Base-by-base conservation (phyloP, 2,888 invertebrate species). In the Scrobipalpa costella region DNA sequence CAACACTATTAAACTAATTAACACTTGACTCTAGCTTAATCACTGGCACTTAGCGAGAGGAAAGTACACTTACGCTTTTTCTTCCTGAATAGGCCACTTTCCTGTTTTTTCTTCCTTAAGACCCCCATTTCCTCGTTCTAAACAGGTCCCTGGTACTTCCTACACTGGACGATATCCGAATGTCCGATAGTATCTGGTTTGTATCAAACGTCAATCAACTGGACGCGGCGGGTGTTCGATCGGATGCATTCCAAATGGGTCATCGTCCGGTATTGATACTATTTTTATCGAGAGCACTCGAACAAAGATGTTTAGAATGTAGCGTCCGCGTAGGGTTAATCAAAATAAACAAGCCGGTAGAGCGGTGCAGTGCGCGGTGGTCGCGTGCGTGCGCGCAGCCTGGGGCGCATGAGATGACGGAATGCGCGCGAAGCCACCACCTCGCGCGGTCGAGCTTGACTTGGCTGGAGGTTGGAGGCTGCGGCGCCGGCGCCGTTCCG, bases 31-130 rank as follows among this genome's bases (percentile, higher is more conserved):
- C 38, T 17, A 63, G 40, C 63, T 17, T 49, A 49, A 57, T 36
- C 47, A 49, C 47, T 34, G 57, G 55, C 34, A n/a, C 33, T 55
- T 34, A 55, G 44, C 7, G 21, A 59, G 21, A 47, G 59, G 19
- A 59, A 44, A 40, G 27, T 15, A 13, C 59, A 90, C 90, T 91
- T 84, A 90, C 90, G 90, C 80, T 91, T 91, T 84, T 90, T 91
- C 77, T 85, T 85, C 74, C 90, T 82, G 77, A 91, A 85, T 69
- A 90, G 90, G 71, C 90, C 90, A 90, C 90, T 90, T 85, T 84
- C 81, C 83, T 78, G 50, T 13, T 52, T 52, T 21, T 90, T 91
- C 77, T 85, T 84, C 74, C 90, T 81, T 78, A 91, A 85, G 69
- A 91, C 90, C 72, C 90, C 90, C 90, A 91, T 90, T 85, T 84